Percentiles rank a stretch among this genome's conserved stretches.
Evolutionary conservation across 30 jellyfish, hydroid and myxozoan genomes (phyloP).

Genomic region (Cassiopea xamachana): DNA sequence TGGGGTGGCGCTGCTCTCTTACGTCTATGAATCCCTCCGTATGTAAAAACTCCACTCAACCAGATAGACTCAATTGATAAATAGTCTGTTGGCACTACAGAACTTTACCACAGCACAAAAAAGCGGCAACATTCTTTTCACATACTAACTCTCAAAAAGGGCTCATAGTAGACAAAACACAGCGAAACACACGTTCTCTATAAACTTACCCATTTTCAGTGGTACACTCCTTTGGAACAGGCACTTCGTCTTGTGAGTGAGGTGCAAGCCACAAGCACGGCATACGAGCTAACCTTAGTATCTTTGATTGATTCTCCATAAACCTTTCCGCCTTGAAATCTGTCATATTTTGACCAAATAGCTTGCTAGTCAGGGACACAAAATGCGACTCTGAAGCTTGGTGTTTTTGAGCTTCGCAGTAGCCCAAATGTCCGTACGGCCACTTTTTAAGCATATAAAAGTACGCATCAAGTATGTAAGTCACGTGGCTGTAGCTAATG

Average conservation of each 20-base stretch:
- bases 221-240: background rate
- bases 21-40: too few relatives aligned
- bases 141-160: too few relatives aligned
- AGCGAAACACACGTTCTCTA: background rate
- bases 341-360: constrained; percentile 25
- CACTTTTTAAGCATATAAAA: constrained; percentile 82
- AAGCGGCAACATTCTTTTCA: too few relatives aligned
- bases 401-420: background rate
- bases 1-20: too few relatives aligned
- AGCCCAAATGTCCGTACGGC: constrained; percentile 37
- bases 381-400: background rate
- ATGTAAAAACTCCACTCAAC: too few relatives aligned
- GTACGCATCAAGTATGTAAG: constrained; percentile 90
- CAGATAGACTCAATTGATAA: too few relatives aligned
- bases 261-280: constrained; percentile 46
- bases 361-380: background rate
- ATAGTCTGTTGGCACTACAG: too few relatives aligned
- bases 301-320: constrained; percentile 1
- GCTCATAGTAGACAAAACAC: too few relatives aligned
- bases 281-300: constrained; percentile 30
- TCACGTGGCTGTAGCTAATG: constrained; percentile 85
- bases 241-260: background rate
- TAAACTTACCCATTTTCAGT: background rate
- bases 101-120: too few relatives aligned
- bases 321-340: background rate